Conservation (phyloP, 2,797 vertebrate genomes). For the Thalassophryne amazonica region DNA sequence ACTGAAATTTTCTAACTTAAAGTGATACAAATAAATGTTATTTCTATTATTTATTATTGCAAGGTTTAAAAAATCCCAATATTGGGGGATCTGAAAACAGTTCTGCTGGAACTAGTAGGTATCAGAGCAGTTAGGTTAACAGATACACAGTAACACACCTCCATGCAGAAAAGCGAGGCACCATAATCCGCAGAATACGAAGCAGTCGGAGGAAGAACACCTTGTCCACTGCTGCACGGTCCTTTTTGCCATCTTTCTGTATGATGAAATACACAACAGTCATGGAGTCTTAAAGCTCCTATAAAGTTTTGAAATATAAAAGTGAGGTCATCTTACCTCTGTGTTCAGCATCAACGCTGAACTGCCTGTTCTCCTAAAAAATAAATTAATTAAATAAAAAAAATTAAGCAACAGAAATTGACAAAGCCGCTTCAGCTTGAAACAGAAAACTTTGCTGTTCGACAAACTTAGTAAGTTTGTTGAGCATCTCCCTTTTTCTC, state of each 20-base stretch:
- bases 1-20: too few species aligned
- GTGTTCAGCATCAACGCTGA: conserved; percentile 52
- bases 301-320: background rate
- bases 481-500: too few species aligned
- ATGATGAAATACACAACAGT: conserved; percentile 7
- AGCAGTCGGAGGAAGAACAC: conserved; percentile 84
- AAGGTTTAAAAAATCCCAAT: too few species aligned
- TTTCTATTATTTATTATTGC: too few species aligned
- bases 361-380: conserved; percentile 35
- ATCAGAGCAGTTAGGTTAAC: background rate
- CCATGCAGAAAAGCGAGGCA: conserved; percentile 88
- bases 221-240: conserved; percentile 88
- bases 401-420: background rate
- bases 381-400: background rate
- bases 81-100: too few species aligned
- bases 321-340: conserved; percentile 45
- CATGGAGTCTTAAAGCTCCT: background rate
- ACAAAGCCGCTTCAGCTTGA: too few species aligned
- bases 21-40: too few species aligned
- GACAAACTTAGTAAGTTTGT: too few species aligned
- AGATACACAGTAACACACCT: conserved; percentile 74
- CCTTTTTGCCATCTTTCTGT: conserved; percentile 91
- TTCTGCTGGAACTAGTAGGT: background rate
- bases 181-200: conserved; percentile 85
- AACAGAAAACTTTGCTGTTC: too few species aligned